A percentile compares a stretch with the other conserved stretches of the same genome.
These are phyloP conservation scores for Selenia dentaria DNA, from an alignment of 2,888 invertebrate species.

Conservation along the genomic window DNA sequence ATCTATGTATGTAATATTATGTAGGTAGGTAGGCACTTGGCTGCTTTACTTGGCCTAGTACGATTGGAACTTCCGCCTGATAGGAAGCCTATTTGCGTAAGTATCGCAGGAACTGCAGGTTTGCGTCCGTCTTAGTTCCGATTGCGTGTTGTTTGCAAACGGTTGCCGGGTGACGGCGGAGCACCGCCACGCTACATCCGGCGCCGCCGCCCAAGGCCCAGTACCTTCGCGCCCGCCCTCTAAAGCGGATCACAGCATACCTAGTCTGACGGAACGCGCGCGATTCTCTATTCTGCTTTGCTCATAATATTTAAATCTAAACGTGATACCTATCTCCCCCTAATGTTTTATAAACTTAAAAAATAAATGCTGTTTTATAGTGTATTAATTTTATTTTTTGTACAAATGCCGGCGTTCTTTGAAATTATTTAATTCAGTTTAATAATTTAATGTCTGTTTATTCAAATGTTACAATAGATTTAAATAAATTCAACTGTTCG, in stretches of 20 bases:
- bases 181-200: constrained; percentile 66
- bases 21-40: no score
- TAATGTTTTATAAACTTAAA: no score
- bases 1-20: no score
- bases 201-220: constrained; percentile 53
- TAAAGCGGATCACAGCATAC: constrained; percentile 37
- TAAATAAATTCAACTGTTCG: no score
- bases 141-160: constrained; percentile 71
- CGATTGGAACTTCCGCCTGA: constrained; percentile 8
- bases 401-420: constrained; percentile 6
- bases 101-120: constrained; percentile 27
- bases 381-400: no score
- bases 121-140: constrained; percentile 23
- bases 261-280: constrained; percentile 15
- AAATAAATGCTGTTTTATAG: no score
- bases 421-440: no score
- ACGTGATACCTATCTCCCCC: no score
- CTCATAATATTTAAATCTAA: no score
- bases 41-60: neutral
- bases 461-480: no score
- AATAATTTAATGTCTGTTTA: no score
- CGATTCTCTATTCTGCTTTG: constrained; percentile 9
- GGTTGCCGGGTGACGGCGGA: constrained; percentile 70
- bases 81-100: constrained; percentile 13
- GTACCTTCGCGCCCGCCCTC: constrained; percentile 69